phyloP scores from a whole-genome alignment of 2,888 invertebrate species.

The Gibbula magus region DNA sequence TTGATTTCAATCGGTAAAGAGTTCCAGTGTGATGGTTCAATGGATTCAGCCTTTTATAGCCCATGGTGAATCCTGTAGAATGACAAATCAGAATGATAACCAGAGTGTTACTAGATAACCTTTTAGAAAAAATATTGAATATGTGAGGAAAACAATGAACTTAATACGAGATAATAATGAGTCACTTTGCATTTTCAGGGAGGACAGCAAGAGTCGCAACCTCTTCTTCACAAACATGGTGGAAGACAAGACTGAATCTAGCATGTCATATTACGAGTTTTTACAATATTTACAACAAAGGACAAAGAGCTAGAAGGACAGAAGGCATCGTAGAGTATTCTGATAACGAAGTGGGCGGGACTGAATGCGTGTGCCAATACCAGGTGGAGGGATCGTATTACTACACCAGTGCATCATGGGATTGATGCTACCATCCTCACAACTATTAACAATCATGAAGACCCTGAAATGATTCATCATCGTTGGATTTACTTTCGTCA shows the following conservation, averaged over 20 bases:
- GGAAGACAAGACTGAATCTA: conserved; percentile 95
- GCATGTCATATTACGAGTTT: conserved; percentile 98
- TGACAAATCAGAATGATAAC: too few species aligned
- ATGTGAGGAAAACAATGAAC: too few species aligned
- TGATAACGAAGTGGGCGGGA: not conserved
- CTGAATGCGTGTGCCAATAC: not conserved
- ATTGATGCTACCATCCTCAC: conserved; percentile 36
- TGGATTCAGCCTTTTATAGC: too few species aligned
- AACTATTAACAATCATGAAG: not conserved
- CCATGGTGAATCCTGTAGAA: too few species aligned
- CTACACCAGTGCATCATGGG: too few species aligned
- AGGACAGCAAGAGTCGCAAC: conserved; percentile 89
- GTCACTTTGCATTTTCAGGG: conserved; percentile 81
- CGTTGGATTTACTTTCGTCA: too few species aligned
- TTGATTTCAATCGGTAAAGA: too few species aligned
- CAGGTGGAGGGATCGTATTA: too few species aligned
- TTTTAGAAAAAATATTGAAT: too few species aligned
- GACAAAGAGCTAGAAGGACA: conserved; percentile 57
- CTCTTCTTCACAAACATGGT: conserved; percentile 91
- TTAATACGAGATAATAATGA: too few species aligned
- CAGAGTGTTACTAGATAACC: too few species aligned
- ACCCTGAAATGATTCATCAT: not conserved
- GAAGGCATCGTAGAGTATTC: conserved; percentile 29
- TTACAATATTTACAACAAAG: conserved; percentile 85
- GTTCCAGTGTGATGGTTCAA: too few species aligned